These are phyloP conservation scores for Brienomyrus brachyistius DNA, from an alignment of 2,113 vertebrate genomes.

Conservation along the genomic window DNA sequence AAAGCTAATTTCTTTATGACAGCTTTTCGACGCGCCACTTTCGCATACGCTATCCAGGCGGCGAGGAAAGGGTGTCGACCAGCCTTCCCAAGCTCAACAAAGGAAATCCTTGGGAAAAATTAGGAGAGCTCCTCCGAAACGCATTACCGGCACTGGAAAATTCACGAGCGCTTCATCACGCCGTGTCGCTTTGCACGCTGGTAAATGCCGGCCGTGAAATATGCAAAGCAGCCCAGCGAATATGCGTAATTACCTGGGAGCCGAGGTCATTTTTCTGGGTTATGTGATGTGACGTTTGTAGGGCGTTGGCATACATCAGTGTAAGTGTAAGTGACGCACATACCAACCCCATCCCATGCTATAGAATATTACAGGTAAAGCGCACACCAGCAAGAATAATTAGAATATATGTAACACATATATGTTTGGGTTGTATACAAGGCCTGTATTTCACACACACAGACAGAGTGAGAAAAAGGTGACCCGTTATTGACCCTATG, in stretches of 20 bases:
- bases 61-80: conserved; percentile 19
- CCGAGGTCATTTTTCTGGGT: conserved; percentile 79
- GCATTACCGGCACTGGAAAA: not conserved
- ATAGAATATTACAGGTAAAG: conserved; percentile 37
- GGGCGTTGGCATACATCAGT: conserved; percentile 73
- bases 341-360: conserved; percentile 60
- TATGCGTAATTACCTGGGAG: conserved; percentile 83
- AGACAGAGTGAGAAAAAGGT: not conserved
- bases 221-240: conserved; percentile 82
- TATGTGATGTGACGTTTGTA: conserved; percentile 84
- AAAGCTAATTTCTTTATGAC: conserved; percentile 46
- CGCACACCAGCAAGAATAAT: not conserved
- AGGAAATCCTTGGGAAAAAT: not conserved
- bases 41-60: conserved; percentile 21
- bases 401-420: not conserved
- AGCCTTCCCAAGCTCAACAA: not conserved
- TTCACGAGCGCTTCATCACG: not conserved
- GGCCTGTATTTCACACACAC: conserved; percentile 11
- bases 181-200: not conserved
- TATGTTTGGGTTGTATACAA: not conserved
- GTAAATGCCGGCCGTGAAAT: conserved; percentile 48
- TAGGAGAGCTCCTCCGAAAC: not conserved
- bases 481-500: not conserved
- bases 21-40: conserved; percentile 11
- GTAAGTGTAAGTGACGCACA: conserved; percentile 79